These are phyloP conservation scores for Gorsachius goisagi DNA, from an alignment of 2,113 vertebrate species.

Conservation along the genomic window DNA sequence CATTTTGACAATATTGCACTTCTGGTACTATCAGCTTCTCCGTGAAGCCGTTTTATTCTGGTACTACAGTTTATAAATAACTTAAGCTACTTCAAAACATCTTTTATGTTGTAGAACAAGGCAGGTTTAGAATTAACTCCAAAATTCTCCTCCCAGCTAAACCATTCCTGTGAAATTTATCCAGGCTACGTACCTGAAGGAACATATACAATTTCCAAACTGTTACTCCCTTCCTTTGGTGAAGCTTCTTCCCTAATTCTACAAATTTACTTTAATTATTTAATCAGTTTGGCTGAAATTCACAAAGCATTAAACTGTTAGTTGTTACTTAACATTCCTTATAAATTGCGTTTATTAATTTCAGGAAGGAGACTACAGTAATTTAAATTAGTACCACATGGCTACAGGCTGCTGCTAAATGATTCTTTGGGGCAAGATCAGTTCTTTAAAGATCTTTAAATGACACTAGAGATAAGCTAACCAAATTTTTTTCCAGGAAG, in stretches of 20 bases:
- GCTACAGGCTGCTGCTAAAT: constrained; percentile 69
- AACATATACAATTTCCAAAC: constrained; percentile 40
- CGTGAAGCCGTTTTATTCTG: background rate
- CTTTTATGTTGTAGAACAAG: background rate
- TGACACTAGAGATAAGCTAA: constrained; percentile 59
- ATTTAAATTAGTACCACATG: constrained; percentile 83
- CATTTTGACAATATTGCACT: background rate
- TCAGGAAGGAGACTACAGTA: constrained; percentile 78
- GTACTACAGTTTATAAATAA: background rate
- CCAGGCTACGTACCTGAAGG: constrained; percentile 20
- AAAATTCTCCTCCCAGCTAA: constrained; percentile 48
- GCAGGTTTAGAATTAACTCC: background rate
- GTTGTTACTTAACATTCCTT: constrained; percentile 85
- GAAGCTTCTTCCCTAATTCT: constrained; percentile 63
- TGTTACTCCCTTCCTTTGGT: constrained; percentile 66
- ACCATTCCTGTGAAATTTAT: background rate
- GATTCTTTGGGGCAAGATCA: constrained; percentile 71
- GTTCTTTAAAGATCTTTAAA: constrained; percentile 63
- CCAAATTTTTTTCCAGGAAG: constrained; percentile 69
- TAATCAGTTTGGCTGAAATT: constrained; percentile 81
- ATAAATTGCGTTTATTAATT: constrained; percentile 86
- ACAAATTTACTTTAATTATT: constrained; percentile 78
- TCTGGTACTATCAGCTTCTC: background rate
- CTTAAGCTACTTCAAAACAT: background rate
- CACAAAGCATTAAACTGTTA: constrained; percentile 81